Evolutionary conservation across 1,140 invertebrate genomes (phyloP).

Genomic region (Asbolus verrucosus): DNA sequence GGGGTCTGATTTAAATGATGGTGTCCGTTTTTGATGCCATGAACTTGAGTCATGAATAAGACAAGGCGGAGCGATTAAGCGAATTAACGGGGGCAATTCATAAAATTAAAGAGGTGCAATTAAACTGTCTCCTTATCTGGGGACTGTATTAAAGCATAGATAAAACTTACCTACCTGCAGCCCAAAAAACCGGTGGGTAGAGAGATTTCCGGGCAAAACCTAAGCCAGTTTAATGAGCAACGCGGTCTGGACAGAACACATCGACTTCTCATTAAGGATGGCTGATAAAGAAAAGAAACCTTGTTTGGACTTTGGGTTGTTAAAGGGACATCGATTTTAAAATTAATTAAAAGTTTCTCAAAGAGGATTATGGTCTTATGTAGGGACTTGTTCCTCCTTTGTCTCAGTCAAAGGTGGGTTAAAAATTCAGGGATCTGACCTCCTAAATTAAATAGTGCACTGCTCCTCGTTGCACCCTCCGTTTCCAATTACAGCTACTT

Average conservation of each 20-base stretch:
- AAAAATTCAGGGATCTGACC: not conserved
- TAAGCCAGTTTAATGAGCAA: constrained; percentile 23
- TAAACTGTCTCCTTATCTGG: constrained; percentile 30
- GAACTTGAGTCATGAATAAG: constrained; percentile 32
- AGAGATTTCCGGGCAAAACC: constrained; percentile 19
- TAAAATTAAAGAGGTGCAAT: constrained; percentile 41
- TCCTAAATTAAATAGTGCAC: constrained; percentile 34
- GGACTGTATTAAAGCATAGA: constrained; percentile 33
- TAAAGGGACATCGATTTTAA: constrained; percentile 50
- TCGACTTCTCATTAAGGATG: constrained; percentile 41
- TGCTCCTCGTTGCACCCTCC: constrained; percentile 8
- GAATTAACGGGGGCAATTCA: constrained; percentile 35
- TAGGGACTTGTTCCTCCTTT: constrained; percentile 36
- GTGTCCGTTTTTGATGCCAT: constrained; percentile 23
- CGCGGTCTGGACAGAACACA: constrained; percentile 22
- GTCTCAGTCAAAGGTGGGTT: constrained; percentile 27
- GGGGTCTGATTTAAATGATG: constrained; percentile 19
- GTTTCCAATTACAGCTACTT: constrained; percentile 23
- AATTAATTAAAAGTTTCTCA: constrained; percentile 53
- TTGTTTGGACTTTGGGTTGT: constrained; percentile 44
- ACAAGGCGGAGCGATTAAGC: constrained; percentile 26
- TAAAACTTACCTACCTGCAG: constrained; percentile 31
- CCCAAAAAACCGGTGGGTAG: constrained; percentile 26
- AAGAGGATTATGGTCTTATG: constrained; percentile 48
- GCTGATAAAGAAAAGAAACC: constrained; percentile 38